Conservation (phyloP, 2,113 vertebrate genomes). For the Mesoclemmys tuberculata region DNA sequence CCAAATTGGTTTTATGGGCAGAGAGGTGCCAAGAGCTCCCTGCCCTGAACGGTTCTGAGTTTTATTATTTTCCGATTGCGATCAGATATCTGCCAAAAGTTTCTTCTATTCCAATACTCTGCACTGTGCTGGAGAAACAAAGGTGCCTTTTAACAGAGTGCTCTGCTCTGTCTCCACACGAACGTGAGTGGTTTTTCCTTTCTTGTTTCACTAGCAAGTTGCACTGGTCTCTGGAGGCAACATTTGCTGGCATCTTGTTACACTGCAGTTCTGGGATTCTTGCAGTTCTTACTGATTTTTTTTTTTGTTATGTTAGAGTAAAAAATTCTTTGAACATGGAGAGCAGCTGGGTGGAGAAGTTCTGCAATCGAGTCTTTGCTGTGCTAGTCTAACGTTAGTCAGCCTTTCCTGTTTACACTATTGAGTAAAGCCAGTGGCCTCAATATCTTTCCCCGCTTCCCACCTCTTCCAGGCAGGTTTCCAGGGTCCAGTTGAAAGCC, state of each 20-base stretch:
- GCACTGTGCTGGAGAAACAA: conserved; percentile 43
- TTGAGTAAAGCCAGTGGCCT: background rate
- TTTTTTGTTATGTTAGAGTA: background rate
- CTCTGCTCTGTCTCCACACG: background rate
- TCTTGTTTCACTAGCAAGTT: background rate
- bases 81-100: background rate
- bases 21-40: background rate
- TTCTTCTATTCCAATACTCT: background rate
- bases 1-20: background rate
- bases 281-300: background rate
- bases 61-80: too few relatives aligned
- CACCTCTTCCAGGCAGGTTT: background rate
- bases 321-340: background rate
- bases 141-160: conserved; percentile 42
- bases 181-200: background rate
- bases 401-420: background rate
- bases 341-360: background rate
- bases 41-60: background rate
- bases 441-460: background rate
- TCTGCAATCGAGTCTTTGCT: background rate
- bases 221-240: background rate
- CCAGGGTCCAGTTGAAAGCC: background rate
- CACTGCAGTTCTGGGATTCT: background rate
- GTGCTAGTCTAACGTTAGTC: background rate
- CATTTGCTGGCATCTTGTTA: too few relatives aligned